Evolutionary conservation across 2,113 vertebrate genomes (phyloP).

Genomic region (Phalacrocorax brasilianus): DNA sequence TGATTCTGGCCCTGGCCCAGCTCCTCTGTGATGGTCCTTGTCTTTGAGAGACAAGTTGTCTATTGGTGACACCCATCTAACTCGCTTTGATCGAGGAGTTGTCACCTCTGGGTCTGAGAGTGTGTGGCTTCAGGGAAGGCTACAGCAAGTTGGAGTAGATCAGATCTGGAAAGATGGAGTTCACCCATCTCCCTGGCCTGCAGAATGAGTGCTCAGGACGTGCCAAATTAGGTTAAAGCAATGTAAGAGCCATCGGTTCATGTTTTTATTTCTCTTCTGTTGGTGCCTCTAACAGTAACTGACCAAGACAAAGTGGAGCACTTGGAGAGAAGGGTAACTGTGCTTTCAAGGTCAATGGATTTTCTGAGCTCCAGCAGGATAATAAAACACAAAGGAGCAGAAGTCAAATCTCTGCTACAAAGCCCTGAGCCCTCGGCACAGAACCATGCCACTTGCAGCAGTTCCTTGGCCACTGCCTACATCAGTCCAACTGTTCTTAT

Average conservation of each 20-base stretch:
- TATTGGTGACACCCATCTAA: not conserved
- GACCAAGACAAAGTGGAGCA: not conserved
- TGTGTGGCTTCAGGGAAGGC: not conserved
- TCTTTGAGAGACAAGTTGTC: not conserved
- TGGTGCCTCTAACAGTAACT: not conserved
- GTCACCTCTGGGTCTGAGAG: not conserved
- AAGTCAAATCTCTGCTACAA: not conserved
- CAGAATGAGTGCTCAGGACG: not conserved
- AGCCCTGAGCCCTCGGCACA: rapidly evolving
- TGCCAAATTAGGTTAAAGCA: not conserved
- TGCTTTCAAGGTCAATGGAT: rapidly evolving
- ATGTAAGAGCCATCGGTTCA: not conserved
- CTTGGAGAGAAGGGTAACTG: not conserved
- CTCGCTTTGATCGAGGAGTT: not conserved
- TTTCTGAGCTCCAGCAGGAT: not conserved
- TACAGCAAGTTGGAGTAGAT: not conserved
- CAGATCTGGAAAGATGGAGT: not conserved
- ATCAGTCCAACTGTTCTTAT: not conserved
- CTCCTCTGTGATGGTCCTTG: not conserved
- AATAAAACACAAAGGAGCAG: not conserved
- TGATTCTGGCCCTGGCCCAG: not conserved
- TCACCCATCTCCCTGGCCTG: not conserved
- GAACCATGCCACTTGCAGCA: not conserved
- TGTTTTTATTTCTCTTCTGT: not conserved
- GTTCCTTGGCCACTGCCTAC: not conserved